Base-by-base conservation (phyloP, 2,113 vertebrate species). In the Narcine bancroftii region DNA sequence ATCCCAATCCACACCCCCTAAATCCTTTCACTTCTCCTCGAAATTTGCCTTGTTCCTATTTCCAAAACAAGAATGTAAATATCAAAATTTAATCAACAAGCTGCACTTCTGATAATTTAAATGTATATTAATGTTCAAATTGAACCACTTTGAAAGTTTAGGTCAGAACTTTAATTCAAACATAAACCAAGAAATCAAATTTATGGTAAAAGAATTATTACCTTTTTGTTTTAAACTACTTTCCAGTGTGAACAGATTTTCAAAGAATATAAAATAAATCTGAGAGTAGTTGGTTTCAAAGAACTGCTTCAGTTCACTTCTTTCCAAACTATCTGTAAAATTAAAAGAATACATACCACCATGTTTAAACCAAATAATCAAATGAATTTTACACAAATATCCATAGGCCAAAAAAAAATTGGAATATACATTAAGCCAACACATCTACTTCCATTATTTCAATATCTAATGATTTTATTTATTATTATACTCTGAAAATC, bases 201-300 rank as follows among this genome's bases (percentile, higher is more conserved):
- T 60, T 24, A 91, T 92, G 92, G 24, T 2, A 21, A 13, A 77
- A 92, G n/a, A 89, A 92, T 93, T 13, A 96, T 97, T 93, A 99
- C 99, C 98, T 99, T 98, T 99, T 96, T 98, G 97, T 94, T 99
- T 99, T 97, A 99, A 96, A 96, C 96, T 99, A 94, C 97, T 98
- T 97, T 99, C 99, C 98, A 99, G 98, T 98, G 97, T 97, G 96
- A 98, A 94, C 95, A 99, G 99, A 96, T 98, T 99, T 97, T 99
- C 99, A 96, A 99, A 99, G 97, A 99, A 99, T 97, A 99, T 97
- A 97, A 99, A 99, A 98, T 99, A 99, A 96, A 99, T 98, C 93
- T 99, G 99, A 94, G 99, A 99, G 95, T 98, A 98, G 96, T 99
- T 97, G 95, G 93, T 96, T 95, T 99, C 99, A 95, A 99, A 99